Percentiles rank a stretch among this genome's conserved stretches.
phyloP scores from a whole-genome alignment of 1,140 invertebrate species.

The Cydia amplana region DNA sequence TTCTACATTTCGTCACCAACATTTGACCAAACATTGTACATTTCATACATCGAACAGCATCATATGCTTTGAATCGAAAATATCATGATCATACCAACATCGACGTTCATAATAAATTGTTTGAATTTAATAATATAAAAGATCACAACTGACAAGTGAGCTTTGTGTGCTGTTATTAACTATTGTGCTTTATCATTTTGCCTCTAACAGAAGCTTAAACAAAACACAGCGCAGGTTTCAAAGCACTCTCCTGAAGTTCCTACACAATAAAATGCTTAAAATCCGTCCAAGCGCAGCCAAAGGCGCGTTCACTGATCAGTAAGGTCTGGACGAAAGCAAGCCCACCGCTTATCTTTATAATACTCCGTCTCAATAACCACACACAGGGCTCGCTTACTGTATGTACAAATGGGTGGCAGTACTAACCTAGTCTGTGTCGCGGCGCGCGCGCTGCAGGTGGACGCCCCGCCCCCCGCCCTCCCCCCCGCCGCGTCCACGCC shows the following conservation, averaged over 20 bases:
- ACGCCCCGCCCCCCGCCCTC: conserved; percentile 40
- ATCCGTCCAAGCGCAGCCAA: neutral
- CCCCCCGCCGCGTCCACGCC: conserved; percentile 49
- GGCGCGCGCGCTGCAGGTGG: conserved; percentile 66
- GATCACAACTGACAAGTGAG: conserved; percentile 39
- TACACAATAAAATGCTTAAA: neutral
- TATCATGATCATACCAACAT: conserved; percentile 8
- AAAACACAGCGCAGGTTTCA: neutral
- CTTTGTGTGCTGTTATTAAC: conserved; percentile 67
- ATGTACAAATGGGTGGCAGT: conserved; percentile 54
- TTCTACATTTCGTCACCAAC: conserved; percentile 4
- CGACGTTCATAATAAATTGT: conserved; percentile 17
- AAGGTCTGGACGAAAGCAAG: neutral
- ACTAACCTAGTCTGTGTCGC: conserved; percentile 71
- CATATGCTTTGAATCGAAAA: neutral
- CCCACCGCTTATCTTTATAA: neutral
- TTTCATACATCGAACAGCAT: conserved; percentile 11
- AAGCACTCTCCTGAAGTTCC: neutral
- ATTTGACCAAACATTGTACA: conserved; percentile 22
- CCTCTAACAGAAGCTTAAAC: conserved; percentile 32
- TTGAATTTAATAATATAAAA: conserved; percentile 30
- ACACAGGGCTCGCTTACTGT: conserved; percentile 40
- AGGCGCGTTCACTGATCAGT: neutral
- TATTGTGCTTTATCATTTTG: conserved; percentile 17
- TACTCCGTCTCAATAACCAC: conserved; percentile 42